Evolutionary conservation across 2,797 vertebrate genomes (phyloP).

Genomic region (Hylomyscus alleni): DNA sequence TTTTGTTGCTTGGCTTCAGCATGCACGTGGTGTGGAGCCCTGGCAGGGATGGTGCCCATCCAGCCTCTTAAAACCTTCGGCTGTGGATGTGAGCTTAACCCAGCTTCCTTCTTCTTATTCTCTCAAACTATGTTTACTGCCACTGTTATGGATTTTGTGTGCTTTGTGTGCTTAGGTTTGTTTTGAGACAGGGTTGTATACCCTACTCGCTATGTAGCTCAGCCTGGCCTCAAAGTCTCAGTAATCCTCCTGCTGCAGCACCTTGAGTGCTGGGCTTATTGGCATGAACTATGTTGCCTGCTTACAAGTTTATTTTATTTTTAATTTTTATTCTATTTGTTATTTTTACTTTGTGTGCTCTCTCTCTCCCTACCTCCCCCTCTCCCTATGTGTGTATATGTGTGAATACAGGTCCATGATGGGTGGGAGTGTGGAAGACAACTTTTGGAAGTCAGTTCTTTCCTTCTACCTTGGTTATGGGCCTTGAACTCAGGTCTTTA

Average conservation of each 20-base stretch:
- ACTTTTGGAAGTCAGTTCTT: neutral
- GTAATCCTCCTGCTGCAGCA: neutral
- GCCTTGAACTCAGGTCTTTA: neutral
- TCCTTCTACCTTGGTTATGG: neutral
- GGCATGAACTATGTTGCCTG: neutral
- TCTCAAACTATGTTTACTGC: conserved; percentile 43
- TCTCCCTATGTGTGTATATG: neutral
- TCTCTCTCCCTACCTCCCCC: neutral
- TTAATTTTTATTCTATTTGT: neutral
- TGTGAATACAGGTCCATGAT: neutral
- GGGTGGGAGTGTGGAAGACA: neutral
- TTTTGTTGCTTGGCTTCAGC: conserved; percentile 81
- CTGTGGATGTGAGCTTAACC: neutral
- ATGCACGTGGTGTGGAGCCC: neutral
- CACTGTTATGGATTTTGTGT: neutral
- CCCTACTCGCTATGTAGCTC: neutral
- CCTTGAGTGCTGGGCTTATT: neutral
- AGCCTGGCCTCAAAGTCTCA: neutral
- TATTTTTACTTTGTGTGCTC: neutral
- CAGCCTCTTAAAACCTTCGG: neutral
- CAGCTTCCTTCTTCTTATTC: neutral
- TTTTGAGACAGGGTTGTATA: neutral
- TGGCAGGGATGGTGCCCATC: neutral
- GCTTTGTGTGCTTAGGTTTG: neutral
- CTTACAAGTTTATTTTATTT: neutral